A percentile compares a stretch with the other conserved stretches of the same genome.
These are phyloP conservation scores for Perdita meconis DNA, from an alignment of 2,888 invertebrate genomes.

Conservation along the genomic window DNA sequence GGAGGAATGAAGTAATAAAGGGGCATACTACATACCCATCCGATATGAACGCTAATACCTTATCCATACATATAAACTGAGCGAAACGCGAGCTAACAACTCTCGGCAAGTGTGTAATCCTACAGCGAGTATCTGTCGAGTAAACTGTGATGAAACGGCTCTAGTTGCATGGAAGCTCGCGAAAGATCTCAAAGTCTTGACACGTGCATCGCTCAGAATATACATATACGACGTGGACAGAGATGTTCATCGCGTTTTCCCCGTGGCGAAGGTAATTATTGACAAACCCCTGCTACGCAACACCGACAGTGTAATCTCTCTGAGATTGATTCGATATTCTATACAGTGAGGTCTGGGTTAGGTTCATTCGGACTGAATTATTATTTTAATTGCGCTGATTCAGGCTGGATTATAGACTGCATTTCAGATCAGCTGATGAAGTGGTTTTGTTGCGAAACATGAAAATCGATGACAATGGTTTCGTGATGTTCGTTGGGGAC, in stretches of 20 bases:
- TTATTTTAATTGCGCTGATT: constrained; percentile 28
- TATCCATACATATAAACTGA: background rate
- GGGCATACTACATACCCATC: constrained; percentile 41
- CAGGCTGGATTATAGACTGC: background rate
- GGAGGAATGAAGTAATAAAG: constrained; percentile 45
- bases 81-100: constrained; percentile 22
- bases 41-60: constrained; percentile 39
- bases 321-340: constrained; percentile 32
- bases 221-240: no score
- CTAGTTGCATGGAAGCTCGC: background rate
- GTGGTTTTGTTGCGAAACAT: constrained; percentile 5
- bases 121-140: constrained; percentile 14
- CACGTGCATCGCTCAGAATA: constrained; percentile 10
- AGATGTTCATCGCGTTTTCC: constrained; percentile 3
- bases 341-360: background rate
- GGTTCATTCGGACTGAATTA: constrained; percentile 33
- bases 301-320: constrained; percentile 34
- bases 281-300: constrained; percentile 4
- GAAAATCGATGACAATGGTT: constrained; percentile 5
- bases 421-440: constrained; percentile 7
- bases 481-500: constrained; percentile 2
- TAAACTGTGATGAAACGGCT: background rate
- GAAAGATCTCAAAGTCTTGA: constrained; percentile 28
- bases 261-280: constrained; percentile 53
- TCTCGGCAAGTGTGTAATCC: constrained; percentile 30